phyloP scores from a whole-genome alignment of 2,797 vertebrate genomes.

The Limosa lapponica region DNA sequence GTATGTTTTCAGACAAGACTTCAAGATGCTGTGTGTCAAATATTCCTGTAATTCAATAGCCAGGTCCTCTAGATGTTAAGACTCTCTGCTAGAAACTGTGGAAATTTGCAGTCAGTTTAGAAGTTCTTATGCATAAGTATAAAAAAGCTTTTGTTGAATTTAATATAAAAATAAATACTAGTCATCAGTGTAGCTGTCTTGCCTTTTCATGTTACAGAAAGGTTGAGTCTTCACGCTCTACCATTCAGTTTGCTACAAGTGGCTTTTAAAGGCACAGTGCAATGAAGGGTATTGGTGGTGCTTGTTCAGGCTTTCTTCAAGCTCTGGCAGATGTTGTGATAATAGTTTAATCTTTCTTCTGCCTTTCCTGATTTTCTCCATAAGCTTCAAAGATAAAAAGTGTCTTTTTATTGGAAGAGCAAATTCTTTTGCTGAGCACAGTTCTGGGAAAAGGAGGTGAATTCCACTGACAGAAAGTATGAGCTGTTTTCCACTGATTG shows the following conservation, averaged over 20 bases:
- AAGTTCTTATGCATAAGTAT: not conserved
- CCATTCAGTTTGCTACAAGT: not conserved
- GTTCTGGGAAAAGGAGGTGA: not conserved
- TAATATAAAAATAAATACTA: slow-evolving; percentile 8
- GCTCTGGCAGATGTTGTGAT: not conserved
- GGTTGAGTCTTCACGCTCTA: not conserved
- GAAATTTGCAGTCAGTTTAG: not conserved
- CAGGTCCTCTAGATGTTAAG: not conserved
- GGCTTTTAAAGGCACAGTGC: not conserved
- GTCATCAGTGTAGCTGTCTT: not conserved
- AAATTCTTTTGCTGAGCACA: not conserved
- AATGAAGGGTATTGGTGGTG: not conserved
- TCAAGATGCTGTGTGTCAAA: not conserved
- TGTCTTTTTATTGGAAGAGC: not conserved
- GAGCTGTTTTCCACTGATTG: not conserved
- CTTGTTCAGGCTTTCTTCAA: slow-evolving; percentile 5
- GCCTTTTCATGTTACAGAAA: not conserved
- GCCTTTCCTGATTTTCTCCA: not conserved
- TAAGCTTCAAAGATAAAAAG: not conserved
- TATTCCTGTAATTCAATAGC: not conserved
- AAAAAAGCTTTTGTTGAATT: slow-evolving; percentile 7
- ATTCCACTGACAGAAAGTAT: not conserved
- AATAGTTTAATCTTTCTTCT: not conserved
- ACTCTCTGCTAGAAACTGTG: not conserved
- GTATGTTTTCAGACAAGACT: not conserved